A percentile compares a stretch with the other conserved stretches of the same genome.
Conservation (phyloP, 1,140 invertebrate genomes). For the Drosophila repleta region DNA sequence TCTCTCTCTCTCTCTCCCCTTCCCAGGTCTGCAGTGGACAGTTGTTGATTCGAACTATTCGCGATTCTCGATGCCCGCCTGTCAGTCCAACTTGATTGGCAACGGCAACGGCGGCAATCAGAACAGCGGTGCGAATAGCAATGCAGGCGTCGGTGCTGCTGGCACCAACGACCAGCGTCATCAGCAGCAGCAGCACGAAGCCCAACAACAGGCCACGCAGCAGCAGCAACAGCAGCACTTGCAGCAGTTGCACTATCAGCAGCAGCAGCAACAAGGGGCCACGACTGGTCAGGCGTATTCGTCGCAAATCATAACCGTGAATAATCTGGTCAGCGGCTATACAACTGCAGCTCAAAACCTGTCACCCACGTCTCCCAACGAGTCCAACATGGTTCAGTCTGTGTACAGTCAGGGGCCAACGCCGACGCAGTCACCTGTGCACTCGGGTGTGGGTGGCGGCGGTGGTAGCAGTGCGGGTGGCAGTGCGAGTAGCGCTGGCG, state of each 20-base stretch:
- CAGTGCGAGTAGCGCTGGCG: conserved; percentile 46
- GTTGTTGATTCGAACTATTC: conserved; percentile 88
- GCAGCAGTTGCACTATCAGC: conserved; percentile 68
- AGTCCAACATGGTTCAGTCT: conserved; percentile 83
- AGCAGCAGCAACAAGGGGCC: conserved; percentile 64
- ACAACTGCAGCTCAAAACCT: conserved; percentile 78
- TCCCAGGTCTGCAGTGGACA: conserved; percentile 89
- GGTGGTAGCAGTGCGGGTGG: conserved; percentile 36
- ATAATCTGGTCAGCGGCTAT: conserved; percentile 81
- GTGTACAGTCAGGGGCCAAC: conserved; percentile 83
- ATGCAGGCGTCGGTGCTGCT: conserved; percentile 54
- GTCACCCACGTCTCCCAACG: conserved; percentile 82
- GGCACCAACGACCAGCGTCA: conserved; percentile 47
- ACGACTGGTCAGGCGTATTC: conserved; percentile 73
- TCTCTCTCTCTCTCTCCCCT: conserved; percentile 82
- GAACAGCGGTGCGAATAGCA: conserved; percentile 70
- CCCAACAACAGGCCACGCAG: conserved; percentile 76
- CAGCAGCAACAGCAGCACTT: conserved; percentile 72
- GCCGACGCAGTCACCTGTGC: conserved; percentile 80
- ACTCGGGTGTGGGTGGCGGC: conserved; percentile 55
- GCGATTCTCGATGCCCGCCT: conserved; percentile 86
- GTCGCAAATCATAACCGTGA: conserved; percentile 83
- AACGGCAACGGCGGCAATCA: conserved; percentile 84
- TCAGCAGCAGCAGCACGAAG: conserved; percentile 70
- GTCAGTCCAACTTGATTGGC: conserved; percentile 85